Evolutionary conservation across 2,113 vertebrate genomes (phyloP), one percentile per base, ranked within the genome.

Genomic region (Athene noctua): DNA sequence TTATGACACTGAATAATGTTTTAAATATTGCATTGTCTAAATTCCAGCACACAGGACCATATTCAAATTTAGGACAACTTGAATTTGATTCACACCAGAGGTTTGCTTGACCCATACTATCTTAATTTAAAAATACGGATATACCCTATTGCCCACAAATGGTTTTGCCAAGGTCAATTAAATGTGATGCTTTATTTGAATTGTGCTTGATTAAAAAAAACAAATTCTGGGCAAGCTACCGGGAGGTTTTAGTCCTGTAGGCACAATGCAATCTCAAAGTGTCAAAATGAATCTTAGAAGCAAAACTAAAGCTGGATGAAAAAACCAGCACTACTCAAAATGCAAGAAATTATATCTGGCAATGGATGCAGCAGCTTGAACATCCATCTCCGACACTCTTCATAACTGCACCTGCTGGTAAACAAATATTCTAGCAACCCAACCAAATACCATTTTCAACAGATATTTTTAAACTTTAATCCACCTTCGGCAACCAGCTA

Each of bases 1-100:
- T 92, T 93, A 86, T 51, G 80, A 83, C 74, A 88, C 16, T 84
- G 32, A 94, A 87, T 66, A 94, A 75, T 67, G 61, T 65, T 92
- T 92, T 77, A 91, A 93, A 90, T 65, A 94, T 23, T 86, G 42
- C 75, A 63, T 19, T 78, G 42, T 42, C 36, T 86, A 38, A 91
- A 87, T 87, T 89, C 42, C 62, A 89, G 71, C 65, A 92, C 44
- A 52, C 15, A 87, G 84, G 38, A 90, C 51, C 11, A 46, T 42
- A 88, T 87, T 92, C 20, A 90, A 89, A 88, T 68, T 44, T 42
- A 44, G n/a, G 30, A 26, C 51, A 82, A 91, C 36, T 89, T 3
- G 7, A 92, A 78, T 77, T 58, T 58, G 29, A 63, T 86, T 88
- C 86, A 92, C 47, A 77, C 6, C 47, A 78, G 74, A 70, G 55